Percentiles rank a stretch among this genome's conserved stretches.
Conservation (phyloP, 1,140 invertebrate species). For the Ceratitis capitata region DNA sequence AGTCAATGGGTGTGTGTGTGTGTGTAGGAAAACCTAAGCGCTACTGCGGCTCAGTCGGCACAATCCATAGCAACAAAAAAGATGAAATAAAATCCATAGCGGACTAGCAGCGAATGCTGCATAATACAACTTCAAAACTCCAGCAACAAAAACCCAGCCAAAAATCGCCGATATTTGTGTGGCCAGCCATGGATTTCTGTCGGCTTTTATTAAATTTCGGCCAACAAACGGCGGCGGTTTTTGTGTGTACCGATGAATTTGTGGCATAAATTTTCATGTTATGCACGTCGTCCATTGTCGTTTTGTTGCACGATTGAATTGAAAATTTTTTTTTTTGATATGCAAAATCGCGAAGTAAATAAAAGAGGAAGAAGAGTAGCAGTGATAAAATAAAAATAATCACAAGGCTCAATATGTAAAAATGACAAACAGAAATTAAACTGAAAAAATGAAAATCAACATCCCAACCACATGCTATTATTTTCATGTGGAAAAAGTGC, state of each 20-base stretch:
- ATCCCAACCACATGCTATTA: too few species aligned
- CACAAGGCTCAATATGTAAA: background rate
- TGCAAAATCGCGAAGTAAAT: too few species aligned
- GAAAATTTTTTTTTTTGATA: background rate
- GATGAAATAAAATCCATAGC: too few species aligned
- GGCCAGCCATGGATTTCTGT: background rate
- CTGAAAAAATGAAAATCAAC: background rate
- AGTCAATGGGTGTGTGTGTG: too few species aligned
- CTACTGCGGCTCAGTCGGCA: background rate
- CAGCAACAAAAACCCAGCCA: too few species aligned
- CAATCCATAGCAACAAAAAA: background rate
- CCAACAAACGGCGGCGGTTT: background rate
- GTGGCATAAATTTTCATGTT: background rate
- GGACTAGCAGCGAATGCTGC: too few species aligned
- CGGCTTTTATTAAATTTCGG: background rate
- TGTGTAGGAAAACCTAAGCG: background rate
- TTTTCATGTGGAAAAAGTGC: too few species aligned
- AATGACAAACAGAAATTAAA: background rate
- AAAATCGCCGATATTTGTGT: background rate
- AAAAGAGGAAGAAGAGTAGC: too few species aligned
- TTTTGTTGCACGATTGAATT: background rate
- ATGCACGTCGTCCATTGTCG: background rate
- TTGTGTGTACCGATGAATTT: background rate
- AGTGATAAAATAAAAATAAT: too few species aligned
- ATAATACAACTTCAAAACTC: too few species aligned